Percentiles rank a stretch among this genome's conserved stretches.
Conservation (phyloP, 2,797 vertebrate genomes). For the Acrossocheilus fasciatus region DNA sequence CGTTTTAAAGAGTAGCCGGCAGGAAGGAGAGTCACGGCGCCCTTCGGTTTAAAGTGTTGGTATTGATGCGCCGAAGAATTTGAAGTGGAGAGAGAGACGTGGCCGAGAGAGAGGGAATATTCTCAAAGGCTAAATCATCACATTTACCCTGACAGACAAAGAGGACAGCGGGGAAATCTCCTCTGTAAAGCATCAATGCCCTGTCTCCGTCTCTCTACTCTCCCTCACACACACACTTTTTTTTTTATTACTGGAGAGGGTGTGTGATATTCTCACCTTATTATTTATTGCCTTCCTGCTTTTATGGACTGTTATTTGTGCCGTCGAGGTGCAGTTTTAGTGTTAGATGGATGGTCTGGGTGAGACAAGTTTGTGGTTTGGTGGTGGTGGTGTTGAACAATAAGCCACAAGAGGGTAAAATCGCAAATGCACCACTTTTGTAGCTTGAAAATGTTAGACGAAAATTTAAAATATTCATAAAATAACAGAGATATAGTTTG, state of each 20-base stretch:
- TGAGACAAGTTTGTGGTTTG: conserved; percentile 8
- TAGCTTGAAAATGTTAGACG: not conserved
- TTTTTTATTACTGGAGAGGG: conserved; percentile 34
- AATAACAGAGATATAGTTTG: not conserved
- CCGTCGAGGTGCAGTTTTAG: not conserved
- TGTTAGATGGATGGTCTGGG: not conserved
- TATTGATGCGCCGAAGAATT: conserved; percentile 54
- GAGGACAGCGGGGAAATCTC: conserved; percentile 50
- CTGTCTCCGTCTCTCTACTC: conserved; percentile 8
- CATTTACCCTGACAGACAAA: conserved; percentile 52
- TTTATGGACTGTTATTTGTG: conserved; percentile 41
- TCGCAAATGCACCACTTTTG: not conserved
- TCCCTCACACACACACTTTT: not conserved
- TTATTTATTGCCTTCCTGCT: conserved; percentile 38
- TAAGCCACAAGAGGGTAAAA: not conserved
- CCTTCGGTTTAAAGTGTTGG: conserved; percentile 58
- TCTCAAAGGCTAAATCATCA: conserved; percentile 50
- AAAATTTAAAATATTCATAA: not conserved
- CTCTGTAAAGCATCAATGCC: conserved; percentile 40
- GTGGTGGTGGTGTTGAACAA: not conserved
- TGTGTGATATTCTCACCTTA: conserved; percentile 43
- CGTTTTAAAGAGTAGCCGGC: conserved; percentile 52
- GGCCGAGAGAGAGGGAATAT: conserved; percentile 15
- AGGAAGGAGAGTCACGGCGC: conserved; percentile 46
- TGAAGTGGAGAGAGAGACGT: conserved; percentile 36